Evolutionary conservation across 2,888 invertebrate genomes (phyloP).

Genomic region (Cataglyphis cursor): DNA sequence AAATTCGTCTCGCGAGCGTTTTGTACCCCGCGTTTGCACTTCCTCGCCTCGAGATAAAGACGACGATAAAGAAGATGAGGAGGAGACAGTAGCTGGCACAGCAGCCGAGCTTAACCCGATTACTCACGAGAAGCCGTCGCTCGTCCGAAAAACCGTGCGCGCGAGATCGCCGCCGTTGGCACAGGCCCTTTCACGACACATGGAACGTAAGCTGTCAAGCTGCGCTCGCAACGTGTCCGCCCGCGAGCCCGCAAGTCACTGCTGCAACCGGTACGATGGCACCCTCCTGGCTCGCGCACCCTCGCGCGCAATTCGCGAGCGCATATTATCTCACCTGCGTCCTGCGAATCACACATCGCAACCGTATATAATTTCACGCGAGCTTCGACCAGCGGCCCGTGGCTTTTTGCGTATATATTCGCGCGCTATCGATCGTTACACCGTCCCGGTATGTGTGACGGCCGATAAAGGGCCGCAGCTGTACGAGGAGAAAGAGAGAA

Average conservation of each 20-base stretch:
- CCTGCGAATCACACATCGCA: slow-evolving; percentile 34
- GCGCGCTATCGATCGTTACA: slow-evolving; percentile 52
- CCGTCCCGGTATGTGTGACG: slow-evolving; percentile 37
- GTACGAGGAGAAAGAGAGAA: slow-evolving; percentile 36
- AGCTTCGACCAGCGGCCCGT: slow-evolving; percentile 15
- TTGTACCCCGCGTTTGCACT: background rate
- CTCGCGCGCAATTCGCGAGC: slow-evolving; percentile 53
- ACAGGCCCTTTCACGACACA: slow-evolving; percentile 47
- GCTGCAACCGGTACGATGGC: background rate
- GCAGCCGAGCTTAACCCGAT: background rate
- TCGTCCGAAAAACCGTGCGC: slow-evolving; percentile 20
- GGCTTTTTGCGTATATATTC: slow-evolving; percentile 43
- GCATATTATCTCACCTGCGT: slow-evolving; percentile 47
- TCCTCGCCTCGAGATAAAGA: background rate
- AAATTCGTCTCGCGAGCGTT: background rate
- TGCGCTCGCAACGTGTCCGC: slow-evolving; percentile 18
- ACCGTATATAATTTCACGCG: slow-evolving; percentile 23
- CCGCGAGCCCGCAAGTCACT: slow-evolving; percentile 46
- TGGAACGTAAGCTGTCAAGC: slow-evolving; percentile 19
- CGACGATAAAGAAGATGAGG: background rate
- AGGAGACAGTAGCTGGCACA: background rate
- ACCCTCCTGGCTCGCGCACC: slow-evolving; percentile 27
- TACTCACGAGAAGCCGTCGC: slow-evolving; percentile 40
- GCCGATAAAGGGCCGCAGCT: slow-evolving; percentile 54
- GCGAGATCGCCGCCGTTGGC: slow-evolving; percentile 36